Conservation (phyloP, 2,113 vertebrate genomes). For the Choloepus hoffmanni region DNA sequence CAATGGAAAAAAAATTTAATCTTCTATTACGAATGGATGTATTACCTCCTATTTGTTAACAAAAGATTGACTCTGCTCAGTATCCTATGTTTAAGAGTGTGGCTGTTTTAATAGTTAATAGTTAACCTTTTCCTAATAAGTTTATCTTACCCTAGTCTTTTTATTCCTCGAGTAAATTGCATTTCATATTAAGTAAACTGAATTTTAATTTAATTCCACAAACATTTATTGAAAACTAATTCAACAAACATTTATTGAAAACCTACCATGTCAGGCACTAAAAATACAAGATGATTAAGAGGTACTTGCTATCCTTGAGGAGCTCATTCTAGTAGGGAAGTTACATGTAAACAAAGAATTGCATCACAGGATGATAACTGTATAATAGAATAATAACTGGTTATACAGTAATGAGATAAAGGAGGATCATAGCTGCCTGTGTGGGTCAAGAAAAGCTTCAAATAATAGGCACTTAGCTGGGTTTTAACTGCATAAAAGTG, state of each 20-base stretch:
- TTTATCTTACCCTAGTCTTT: not conserved
- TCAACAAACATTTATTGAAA: not conserved
- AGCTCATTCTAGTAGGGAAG: not conserved
- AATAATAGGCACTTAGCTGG: not conserved
- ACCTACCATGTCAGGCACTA: not conserved
- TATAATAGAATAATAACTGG: not conserved
- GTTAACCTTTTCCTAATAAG: conserved; percentile 12
- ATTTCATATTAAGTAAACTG: conserved; percentile 43
- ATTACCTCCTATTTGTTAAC: not conserved
- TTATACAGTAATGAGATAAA: not conserved
- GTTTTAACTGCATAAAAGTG: conserved; percentile 6
- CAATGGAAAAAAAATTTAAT: not conserved
- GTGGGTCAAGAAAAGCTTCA: conserved; percentile 10
- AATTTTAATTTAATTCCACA: conserved; percentile 40
- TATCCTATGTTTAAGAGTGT: not conserved
- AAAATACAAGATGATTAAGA: conserved; percentile 30
- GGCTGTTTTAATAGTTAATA: conserved; percentile 14
- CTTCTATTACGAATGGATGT: conserved; percentile 37
- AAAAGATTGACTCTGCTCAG: not conserved
- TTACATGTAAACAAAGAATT: conserved; percentile 15
- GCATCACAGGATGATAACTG: conserved; percentile 39
- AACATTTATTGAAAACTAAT: too few species aligned
- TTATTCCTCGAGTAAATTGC: conserved; percentile 9
- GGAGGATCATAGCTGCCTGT: not conserved
- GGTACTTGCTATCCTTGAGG: conserved; percentile 10